Percentiles rank a stretch among this genome's conserved stretches.
Conservation (phyloP, 2,797 vertebrate genomes). For the Peromyscus eremicus region DNA sequence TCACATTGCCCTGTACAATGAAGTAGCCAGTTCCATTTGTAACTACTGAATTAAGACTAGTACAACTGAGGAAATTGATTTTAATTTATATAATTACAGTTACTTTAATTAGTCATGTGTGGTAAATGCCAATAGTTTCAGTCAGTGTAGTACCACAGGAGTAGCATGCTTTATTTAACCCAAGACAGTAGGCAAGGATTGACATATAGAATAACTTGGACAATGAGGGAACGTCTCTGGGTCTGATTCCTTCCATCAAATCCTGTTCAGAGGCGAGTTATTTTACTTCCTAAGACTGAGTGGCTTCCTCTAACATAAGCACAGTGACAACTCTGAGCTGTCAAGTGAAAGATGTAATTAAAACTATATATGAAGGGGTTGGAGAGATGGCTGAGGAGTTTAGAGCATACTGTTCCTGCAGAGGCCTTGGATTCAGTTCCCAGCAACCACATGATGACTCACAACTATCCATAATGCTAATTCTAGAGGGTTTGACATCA, state of each 20-base stretch:
- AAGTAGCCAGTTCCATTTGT: background rate
- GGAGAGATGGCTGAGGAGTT: background rate
- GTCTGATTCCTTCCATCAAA: background rate
- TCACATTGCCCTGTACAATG: background rate
- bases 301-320: background rate
- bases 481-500: background rate
- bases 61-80: background rate
- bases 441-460: background rate
- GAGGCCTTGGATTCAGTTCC: background rate
- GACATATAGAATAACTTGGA: background rate
- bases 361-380: background rate
- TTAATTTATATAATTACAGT: background rate
- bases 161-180: background rate
- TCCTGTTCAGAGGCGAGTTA: background rate
- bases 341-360: background rate
- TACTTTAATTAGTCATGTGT: background rate
- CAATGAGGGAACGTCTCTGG: background rate
- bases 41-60: background rate
- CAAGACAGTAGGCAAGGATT: background rate
- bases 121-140: background rate
- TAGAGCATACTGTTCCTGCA: background rate
- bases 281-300: background rate
- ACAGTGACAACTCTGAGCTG: background rate
- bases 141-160: background rate
- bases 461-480: background rate